These are phyloP conservation scores for Mus caroli DNA, from an alignment of 2,797 vertebrate species.

Conservation along the genomic window DNA sequence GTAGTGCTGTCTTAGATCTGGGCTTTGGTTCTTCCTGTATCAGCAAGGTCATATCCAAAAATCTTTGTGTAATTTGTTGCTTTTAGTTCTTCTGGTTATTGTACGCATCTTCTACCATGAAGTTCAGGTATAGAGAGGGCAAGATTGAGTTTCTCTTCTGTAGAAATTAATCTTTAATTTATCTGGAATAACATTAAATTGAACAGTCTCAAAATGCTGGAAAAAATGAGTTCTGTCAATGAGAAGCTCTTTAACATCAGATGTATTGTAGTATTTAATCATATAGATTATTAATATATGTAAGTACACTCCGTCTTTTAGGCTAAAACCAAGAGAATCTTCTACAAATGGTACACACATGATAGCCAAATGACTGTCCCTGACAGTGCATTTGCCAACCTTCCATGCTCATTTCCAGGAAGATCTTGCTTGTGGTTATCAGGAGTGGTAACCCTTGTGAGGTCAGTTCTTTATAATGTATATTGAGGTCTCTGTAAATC, in stretches of 20 bases:
- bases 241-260: not conserved
- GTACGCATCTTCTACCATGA: not conserved
- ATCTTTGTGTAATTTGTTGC: not conserved
- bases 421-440: slow-evolving; percentile 4
- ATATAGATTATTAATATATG: not conserved
- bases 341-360: not conserved
- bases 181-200: not conserved
- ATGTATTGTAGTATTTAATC: not conserved
- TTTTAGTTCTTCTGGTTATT: not conserved
- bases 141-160: not conserved
- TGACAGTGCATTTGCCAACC: not conserved
- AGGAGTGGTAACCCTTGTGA: not conserved
- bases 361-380: not conserved
- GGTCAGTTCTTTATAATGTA: slow-evolving; percentile 20
- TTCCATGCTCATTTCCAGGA: not conserved
- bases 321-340: not conserved
- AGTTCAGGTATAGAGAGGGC: not conserved
- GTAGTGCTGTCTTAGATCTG: not conserved
- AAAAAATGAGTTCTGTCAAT: not conserved
- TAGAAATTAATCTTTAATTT: not conserved
- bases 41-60: not conserved
- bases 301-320: not conserved
- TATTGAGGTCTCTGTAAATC: slow-evolving; percentile 21
- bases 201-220: not conserved
- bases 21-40: not conserved